These are phyloP conservation scores for Eulemur albifrons DNA, from an alignment of 2,797 vertebrate genomes.

Conservation along the genomic window DNA sequence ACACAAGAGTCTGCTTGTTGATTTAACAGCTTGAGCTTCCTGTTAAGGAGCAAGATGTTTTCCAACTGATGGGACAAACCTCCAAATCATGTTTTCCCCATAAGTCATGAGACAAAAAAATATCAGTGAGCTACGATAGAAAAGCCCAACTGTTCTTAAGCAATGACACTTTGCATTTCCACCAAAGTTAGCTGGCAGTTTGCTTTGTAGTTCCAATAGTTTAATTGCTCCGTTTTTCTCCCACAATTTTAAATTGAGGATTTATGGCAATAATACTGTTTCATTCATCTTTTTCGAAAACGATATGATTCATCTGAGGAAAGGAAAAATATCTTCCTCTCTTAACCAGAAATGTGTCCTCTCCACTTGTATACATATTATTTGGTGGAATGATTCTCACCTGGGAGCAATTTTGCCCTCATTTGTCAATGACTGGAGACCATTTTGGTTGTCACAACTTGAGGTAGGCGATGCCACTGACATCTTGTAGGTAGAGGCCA, in stretches of 20 bases:
- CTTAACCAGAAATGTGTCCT: background rate
- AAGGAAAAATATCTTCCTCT: background rate
- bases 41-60: background rate
- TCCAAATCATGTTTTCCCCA: background rate
- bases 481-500: background rate
- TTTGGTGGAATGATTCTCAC: background rate
- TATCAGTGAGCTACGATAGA: background rate
- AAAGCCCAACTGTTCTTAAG: background rate
- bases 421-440: background rate
- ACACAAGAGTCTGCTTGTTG: background rate
- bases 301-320: background rate
- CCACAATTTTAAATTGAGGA: background rate
- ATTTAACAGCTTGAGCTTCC: background rate
- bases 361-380: background rate
- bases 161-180: background rate
- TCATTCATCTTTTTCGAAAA: background rate
- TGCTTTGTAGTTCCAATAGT: accelerated
- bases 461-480: background rate
- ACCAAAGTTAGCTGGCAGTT: background rate
- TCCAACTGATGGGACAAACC: background rate
- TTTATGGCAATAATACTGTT: background rate
- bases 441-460: background rate
- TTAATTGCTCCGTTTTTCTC: background rate
- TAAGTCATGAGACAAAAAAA: background rate
- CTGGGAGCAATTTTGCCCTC: background rate